These are phyloP conservation scores for Acrossocheilus fasciatus DNA, from an alignment of 2,797 vertebrate genomes.

Conservation along the genomic window DNA sequence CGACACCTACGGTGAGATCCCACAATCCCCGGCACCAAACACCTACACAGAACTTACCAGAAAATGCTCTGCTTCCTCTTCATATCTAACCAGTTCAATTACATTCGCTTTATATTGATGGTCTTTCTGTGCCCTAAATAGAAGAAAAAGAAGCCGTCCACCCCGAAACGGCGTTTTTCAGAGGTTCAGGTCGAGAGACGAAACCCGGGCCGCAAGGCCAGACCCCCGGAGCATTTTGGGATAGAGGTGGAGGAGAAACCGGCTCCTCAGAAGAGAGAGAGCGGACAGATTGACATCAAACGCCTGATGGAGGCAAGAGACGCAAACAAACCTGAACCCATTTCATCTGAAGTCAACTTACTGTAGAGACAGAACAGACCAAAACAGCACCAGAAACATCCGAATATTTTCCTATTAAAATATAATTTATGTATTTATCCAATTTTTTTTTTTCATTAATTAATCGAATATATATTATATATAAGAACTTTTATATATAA, in stretches of 20 bases:
- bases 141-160: constrained; percentile 82
- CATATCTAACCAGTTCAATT: neutral
- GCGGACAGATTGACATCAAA: constrained; percentile 76
- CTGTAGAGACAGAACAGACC: neutral
- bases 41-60: neutral
- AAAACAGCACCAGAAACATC: neutral
- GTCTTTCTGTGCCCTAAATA: constrained; percentile 36
- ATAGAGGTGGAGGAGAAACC: constrained; percentile 84
- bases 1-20: constrained; percentile 82
- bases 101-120: neutral
- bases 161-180: constrained; percentile 75
- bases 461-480: too few relatives aligned
- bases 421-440: too few relatives aligned
- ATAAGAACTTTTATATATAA: too few relatives aligned
- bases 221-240: constrained; percentile 92
- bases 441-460: too few relatives aligned
- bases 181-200: constrained; percentile 80
- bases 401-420: too few relatives aligned
- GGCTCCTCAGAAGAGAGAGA: constrained; percentile 67
- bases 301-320: constrained; percentile 82
- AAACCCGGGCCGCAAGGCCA: constrained; percentile 91
- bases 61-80: neutral
- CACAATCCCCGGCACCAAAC: neutral
- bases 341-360: neutral
- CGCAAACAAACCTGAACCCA: neutral